These are phyloP conservation scores for Nibea albiflora DNA, from an alignment of 2,113 vertebrate genomes.

Conservation along the genomic window DNA sequence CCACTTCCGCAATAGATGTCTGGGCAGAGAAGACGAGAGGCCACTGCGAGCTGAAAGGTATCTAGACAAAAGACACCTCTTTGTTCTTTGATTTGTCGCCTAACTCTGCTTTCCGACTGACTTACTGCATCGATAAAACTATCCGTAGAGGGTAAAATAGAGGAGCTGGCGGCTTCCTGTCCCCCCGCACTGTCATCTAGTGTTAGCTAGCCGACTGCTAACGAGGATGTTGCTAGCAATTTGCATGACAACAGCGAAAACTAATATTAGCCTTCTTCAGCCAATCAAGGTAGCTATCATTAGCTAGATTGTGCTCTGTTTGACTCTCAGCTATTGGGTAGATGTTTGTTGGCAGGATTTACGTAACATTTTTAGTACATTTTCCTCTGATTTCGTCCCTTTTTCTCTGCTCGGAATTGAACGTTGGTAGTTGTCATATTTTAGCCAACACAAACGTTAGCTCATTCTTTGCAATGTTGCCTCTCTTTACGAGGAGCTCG, in stretches of 20 bases:
- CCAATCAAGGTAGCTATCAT: constrained; percentile 69
- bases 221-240: constrained; percentile 76
- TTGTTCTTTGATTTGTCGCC: constrained; percentile 58
- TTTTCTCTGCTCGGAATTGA: constrained; percentile 17
- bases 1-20: constrained; percentile 85
- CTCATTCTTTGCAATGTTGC: constrained; percentile 45
- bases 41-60: constrained; percentile 78
- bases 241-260: constrained; percentile 85
- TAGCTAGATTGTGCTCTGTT: constrained; percentile 42
- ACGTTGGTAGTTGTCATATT: constrained; percentile 55
- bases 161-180: constrained; percentile 38
- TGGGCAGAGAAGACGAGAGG: constrained; percentile 76
- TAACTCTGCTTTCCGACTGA: constrained; percentile 26
- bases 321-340: constrained; percentile 12
- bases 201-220: constrained; percentile 74
- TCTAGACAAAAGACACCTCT: constrained; percentile 50
- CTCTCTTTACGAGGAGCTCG: neutral
- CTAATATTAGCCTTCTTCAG: constrained; percentile 78
- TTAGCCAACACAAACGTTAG: constrained; percentile 46
- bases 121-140: constrained; percentile 17
- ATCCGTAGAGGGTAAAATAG: neutral
- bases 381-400: constrained; percentile 34
- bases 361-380: neutral
- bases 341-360: constrained; percentile 19
- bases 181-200: constrained; percentile 65